A percentile compares a stretch with the other conserved stretches of the same genome.
Evolutionary conservation across 2,888 invertebrate species (phyloP).

Genomic region (Acrobeloides nanus): DNA sequence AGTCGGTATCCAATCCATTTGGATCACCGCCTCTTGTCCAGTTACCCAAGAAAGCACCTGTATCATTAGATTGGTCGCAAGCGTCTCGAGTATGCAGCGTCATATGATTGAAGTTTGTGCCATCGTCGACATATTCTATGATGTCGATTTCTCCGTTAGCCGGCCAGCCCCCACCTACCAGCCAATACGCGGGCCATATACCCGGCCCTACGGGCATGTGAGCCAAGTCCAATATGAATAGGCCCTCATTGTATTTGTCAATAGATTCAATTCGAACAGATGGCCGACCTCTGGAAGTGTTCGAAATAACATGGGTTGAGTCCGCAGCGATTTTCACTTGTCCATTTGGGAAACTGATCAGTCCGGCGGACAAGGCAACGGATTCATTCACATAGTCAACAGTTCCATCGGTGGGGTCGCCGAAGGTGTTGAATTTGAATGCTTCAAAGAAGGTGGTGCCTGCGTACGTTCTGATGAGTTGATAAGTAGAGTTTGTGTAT

Average conservation of each 20-base stretch:
- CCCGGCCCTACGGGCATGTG: neutral
- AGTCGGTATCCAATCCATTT: neutral
- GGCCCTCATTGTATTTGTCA: slow-evolving; percentile 3
- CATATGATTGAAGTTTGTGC: neutral
- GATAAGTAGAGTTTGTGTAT: no score
- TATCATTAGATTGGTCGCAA: neutral
- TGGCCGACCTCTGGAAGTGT: neutral
- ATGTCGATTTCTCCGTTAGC: slow-evolving; percentile 2
- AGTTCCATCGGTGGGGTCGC: slow-evolving; percentile 1
- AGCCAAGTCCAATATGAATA: neutral
- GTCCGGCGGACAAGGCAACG: neutral
- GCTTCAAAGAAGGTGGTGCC: neutral
- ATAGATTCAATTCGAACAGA: slow-evolving; percentile 1
- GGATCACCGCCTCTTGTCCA: neutral
- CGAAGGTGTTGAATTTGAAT: neutral
- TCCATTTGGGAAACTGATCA: neutral
- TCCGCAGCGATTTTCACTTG: neutral
- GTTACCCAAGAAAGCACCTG: neutral
- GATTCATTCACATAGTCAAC: neutral
- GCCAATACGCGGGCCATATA: neutral
- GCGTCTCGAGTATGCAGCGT: neutral
- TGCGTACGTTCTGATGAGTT: neutral
- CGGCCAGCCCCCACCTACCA: neutral
- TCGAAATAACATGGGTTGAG: no score
- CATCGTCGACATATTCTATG: neutral